Conservation (phyloP, 2,113 vertebrate species). For the Brachypodius melanocephalos region DNA sequence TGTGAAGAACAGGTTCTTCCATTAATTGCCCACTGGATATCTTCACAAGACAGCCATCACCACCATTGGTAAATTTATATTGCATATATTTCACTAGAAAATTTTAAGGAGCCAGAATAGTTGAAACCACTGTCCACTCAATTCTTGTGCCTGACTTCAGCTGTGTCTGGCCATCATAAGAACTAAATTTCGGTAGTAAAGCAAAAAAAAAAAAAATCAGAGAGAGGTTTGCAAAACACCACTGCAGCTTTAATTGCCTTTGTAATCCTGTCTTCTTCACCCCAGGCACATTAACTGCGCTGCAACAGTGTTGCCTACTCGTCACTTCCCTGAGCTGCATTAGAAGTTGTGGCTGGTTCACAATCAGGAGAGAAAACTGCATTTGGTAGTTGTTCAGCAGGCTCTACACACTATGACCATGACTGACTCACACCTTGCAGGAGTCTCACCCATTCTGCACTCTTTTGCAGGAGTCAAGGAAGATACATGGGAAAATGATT, state of each 20-base stretch:
- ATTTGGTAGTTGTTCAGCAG: not conserved
- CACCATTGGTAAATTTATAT: not conserved
- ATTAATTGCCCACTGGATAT: not conserved
- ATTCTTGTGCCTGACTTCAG: not conserved
- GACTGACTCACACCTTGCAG: not conserved
- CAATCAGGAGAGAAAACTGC: not conserved
- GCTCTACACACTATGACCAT: not conserved
- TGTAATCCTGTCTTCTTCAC: not conserved
- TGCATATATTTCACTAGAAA: not conserved
- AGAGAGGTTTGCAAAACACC: not conserved
- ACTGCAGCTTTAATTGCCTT: not conserved
- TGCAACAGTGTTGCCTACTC: not conserved
- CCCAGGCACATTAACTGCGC: not conserved
- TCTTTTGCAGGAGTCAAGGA: not conserved
- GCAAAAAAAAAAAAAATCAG: not conserved
- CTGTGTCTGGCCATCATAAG: not conserved
- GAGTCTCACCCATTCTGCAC: not conserved
- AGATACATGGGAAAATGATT: not conserved
- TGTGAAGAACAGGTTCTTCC: not conserved
- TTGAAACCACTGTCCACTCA: not conserved
- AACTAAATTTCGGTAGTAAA: not conserved
- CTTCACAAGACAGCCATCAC: not conserved
- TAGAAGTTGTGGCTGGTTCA: not conserved
- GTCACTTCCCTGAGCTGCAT: not conserved
- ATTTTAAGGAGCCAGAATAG: not conserved